A percentile compares a stretch with the other conserved stretches of the same genome.
phyloP scores from a whole-genome alignment of 2,113 vertebrate genomes.

The Urocitellus parryii region DNA sequence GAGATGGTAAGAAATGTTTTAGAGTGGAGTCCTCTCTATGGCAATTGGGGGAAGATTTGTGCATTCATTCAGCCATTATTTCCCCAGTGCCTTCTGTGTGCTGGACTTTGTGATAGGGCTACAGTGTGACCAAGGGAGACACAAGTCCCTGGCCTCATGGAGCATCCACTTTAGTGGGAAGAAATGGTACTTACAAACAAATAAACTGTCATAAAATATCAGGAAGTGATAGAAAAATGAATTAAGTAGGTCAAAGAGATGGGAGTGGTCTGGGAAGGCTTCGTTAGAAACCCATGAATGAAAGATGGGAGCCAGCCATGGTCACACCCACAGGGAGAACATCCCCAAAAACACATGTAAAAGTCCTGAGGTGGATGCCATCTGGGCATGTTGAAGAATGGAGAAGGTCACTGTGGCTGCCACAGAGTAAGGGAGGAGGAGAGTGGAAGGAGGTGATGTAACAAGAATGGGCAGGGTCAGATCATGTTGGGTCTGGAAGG shows the following conservation, averaged over 20 bases:
- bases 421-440: neutral
- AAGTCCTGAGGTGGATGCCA: neutral
- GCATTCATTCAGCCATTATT: neutral
- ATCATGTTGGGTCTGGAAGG: neutral
- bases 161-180: neutral
- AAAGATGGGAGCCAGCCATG: neutral
- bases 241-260: neutral
- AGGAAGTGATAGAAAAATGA: neutral
- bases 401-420: neutral
- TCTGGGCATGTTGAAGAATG: neutral
- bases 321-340: neutral
- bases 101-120: neutral
- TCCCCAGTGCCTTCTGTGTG: neutral
- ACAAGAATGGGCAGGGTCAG: neutral
- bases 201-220: neutral
- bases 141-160: neutral
- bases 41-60: neutral
- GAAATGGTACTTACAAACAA: slow-evolving; percentile 5
- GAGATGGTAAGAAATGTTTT: slow-evolving; percentile 34
- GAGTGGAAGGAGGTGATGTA: neutral
- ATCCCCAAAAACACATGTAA: neutral
- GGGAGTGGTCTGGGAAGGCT: neutral
- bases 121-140: neutral
- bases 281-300: neutral
- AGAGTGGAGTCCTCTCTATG: neutral